Base-by-base conservation (phyloP, 2,888 invertebrate species). In the Brachyptera putata region DNA sequence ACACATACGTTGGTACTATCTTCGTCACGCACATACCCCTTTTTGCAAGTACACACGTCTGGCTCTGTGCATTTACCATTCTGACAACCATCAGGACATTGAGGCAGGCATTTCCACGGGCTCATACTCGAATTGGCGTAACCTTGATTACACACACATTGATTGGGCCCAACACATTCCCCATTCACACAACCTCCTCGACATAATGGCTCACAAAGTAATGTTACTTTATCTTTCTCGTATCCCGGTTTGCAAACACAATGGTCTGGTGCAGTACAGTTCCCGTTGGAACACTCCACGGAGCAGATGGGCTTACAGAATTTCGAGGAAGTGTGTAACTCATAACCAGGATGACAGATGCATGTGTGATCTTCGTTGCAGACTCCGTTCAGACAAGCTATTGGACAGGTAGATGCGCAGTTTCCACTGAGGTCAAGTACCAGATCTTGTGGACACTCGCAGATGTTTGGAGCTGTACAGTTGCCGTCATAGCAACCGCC, bases 321-420 rank as follows among this genome's bases (percentile, higher is more conserved):
- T 72, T 36, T 66, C 70, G 0, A 9, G 49, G 41, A 74, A 73
- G 1, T 1, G 7, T 41, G 37, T 49, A 82, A 69, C 26, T 71
- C 77, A 67, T 76, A 84, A 0, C 86, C 78, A 46, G 79, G 73
- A 68, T 79, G 80, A 68, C 90, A 90, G 5, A 80, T 75, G 63
- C 89, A 89, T 36, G 78, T 77, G 1, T 79, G 79, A 49, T 81
- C 77, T 0, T 79, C 75, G 63, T 81, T 76, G 65, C 87, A 87
- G 1, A 79, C 76, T 0, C 87, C 87, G 64, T 87, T 82, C 63
- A 83, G 78, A 66, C 87, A 87, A 1, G 84, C 83, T 16, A 84
- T 80, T 0, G 86, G 86, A 60, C 87, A 87, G 0, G 84, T 84
- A 1, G 85, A 78, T 0, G 85, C 75, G 65, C 87, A 87, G 59